phyloP scores from a whole-genome alignment of 2,113 vertebrate genomes.

The Clinocottus analis region DNA sequence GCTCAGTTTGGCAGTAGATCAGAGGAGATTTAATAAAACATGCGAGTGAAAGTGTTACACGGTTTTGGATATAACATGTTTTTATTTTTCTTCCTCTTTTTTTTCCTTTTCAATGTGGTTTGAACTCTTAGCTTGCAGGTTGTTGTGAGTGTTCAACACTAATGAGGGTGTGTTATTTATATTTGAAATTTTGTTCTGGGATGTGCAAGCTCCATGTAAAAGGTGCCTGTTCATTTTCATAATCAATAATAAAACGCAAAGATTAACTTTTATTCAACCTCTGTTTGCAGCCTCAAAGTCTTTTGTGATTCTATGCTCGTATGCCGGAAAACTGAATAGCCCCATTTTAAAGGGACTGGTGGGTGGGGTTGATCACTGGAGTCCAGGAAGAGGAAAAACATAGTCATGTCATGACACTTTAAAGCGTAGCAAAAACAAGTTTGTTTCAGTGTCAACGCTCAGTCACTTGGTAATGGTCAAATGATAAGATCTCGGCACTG shows the following conservation, averaged over 20 bases:
- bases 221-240: constrained; percentile 86
- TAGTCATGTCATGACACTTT: neutral
- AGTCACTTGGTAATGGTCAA: neutral
- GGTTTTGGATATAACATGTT: constrained; percentile 51
- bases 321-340: neutral
- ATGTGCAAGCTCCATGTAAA: constrained; percentile 84
- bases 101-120: constrained; percentile 67
- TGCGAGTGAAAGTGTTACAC: constrained; percentile 54
- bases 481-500: neutral
- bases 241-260: constrained; percentile 84
- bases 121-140: constrained; percentile 76
- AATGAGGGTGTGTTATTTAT: constrained; percentile 80
- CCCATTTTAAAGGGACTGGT: neutral
- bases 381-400: neutral
- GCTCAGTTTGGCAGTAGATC: constrained; percentile 45
- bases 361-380: neutral
- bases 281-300: constrained; percentile 8
- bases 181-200: constrained; percentile 77
- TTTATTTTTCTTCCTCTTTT: constrained; percentile 5
- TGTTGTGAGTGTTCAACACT: constrained; percentile 77
- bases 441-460: neutral
- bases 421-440: neutral
- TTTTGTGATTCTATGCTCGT: neutral
- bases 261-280: constrained; percentile 78
- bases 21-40: constrained; percentile 44